Percentiles rank a stretch among this genome's conserved stretches.
Evolutionary conservation across 2,113 vertebrate genomes (phyloP).

Genomic region (Lipotes vexillifer): DNA sequence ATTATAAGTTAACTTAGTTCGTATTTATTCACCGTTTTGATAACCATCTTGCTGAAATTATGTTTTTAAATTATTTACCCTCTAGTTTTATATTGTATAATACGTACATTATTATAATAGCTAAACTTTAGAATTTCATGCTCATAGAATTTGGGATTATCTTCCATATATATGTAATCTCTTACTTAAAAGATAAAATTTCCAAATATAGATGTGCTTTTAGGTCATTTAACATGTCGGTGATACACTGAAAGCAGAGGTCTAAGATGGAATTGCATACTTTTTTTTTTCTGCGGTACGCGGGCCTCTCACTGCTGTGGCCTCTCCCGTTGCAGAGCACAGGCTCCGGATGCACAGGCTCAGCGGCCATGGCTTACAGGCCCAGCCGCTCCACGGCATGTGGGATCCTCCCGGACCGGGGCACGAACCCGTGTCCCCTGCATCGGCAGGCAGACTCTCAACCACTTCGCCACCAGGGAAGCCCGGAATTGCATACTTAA

Average conservation of each 20-base stretch:
- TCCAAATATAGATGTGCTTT: background rate
- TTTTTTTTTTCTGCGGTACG: background rate
- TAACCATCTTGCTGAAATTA: background rate
- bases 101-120: background rate
- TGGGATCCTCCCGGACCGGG: too few species aligned
- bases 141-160: conserved; percentile 14
- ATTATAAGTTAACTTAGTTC: background rate
- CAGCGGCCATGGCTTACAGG: too few species aligned
- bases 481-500: background rate
- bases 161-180: background rate
- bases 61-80: background rate
- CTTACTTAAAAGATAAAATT: background rate
- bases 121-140: background rate
- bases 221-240: background rate
- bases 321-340: too few species aligned
- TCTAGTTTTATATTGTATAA: background rate
- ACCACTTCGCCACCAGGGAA: too few species aligned
- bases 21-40: background rate
- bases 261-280: background rate
- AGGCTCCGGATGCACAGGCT: too few species aligned
- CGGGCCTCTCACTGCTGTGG: too few species aligned
- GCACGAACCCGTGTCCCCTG: too few species aligned
- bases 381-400: too few species aligned
- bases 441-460: too few species aligned
- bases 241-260: background rate